Evolutionary conservation across 2,113 vertebrate genomes (phyloP), one percentile per base, ranked within the genome.

Genomic region (Hippocampus comes): DNA sequence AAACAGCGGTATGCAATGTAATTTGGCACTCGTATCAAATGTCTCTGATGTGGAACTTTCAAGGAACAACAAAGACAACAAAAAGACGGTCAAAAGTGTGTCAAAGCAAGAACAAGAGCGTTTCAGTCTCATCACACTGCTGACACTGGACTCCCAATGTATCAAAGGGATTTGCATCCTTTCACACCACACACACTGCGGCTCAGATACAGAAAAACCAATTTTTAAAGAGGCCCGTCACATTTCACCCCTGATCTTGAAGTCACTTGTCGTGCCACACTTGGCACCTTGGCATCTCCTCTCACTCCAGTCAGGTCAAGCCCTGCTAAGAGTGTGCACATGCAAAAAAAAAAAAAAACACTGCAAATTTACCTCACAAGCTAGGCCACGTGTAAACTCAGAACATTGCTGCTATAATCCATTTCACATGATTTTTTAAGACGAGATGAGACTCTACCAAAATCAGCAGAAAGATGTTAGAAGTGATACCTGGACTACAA

Each of bases 341-440:
- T 46, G 42, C n/a, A 48, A 9, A 15, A 4, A 17, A 46, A 38
- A 38, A 30, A 30, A 4, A 30, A 30, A 30, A 3, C n/a, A n/a
- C 41, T 9, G n/a, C n/a, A 48, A 43, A 48, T 83, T 75, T 59
- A 68, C 71, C 5, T 43, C 61, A 61, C 57, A 76, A 71, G 78
- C 76, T 81, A 87, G 82, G 74, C 43, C 56, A 64, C 79, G 81
- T 42, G 63, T 30, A 48, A 70, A 49, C 70, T 67, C 15, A 49
- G 63, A 78, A 71, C 68, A 71, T 76, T 68, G 69, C 72, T 81
- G 83, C 85, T 82, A 70, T 60, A 78, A 89, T 89, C 75, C 49
- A 73, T 88, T 89, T 82, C 85, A 87, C 67, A 53, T 76, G 57
- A 63, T 71, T 76, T 84, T 78, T 81, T 82, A 88, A 79, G 53